A percentile compares a stretch with the other conserved stretches of the same genome.
Conservation (phyloP, 2,888 invertebrate genomes). For the Lepidocyrtinus sp. region DNA sequence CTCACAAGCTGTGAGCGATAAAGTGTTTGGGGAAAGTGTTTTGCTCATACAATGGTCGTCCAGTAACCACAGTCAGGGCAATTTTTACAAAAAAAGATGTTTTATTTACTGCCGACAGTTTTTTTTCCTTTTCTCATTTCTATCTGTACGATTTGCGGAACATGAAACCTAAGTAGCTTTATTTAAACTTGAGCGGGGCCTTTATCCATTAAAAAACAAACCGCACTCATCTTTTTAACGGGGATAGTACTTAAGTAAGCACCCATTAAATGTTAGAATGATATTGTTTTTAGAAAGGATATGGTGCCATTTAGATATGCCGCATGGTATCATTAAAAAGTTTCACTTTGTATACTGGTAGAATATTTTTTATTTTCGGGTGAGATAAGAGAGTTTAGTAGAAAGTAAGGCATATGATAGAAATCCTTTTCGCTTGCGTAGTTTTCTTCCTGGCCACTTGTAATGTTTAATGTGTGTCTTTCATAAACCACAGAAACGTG, state of each 20-base stretch:
- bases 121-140: background rate
- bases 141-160: no score
- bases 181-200: no score
- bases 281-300: background rate
- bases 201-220: no score
- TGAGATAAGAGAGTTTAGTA: background rate
- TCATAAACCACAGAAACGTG: conserved; percentile 42
- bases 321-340: no score
- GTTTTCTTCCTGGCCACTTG: conserved; percentile 35
- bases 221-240: background rate
- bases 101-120: background rate
- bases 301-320: background rate
- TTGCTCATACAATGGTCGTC: background rate
- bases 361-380: background rate
- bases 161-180: no score
- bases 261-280: background rate
- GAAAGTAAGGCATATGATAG: conserved; percentile 18
- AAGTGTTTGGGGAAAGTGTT: no score
- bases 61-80: no score
- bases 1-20: background rate
- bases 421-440: conserved; percentile 36
- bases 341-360: background rate
- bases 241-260: background rate
- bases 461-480: conserved; percentile 51
- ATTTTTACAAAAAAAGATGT: no score